phyloP scores from a whole-genome alignment of 1,140 invertebrate genomes.

The Euura lappo region DNA sequence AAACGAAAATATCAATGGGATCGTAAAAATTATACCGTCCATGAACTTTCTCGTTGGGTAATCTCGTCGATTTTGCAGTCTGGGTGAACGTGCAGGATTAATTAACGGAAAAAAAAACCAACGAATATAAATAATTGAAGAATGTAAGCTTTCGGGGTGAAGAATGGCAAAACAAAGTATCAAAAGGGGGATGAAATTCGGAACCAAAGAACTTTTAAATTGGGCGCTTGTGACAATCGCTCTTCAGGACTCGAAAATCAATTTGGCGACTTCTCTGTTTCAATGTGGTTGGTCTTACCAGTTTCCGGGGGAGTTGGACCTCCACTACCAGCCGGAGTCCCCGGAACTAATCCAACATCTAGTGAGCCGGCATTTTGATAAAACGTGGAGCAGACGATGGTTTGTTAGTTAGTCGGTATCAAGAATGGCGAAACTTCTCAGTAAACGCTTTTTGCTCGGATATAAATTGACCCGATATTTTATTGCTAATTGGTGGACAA shows the following conservation, averaged over 20 bases:
- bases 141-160: neutral
- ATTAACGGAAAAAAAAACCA: neutral
- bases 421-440: neutral
- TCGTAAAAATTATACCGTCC: no score
- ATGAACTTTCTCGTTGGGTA: neutral
- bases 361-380: neutral
- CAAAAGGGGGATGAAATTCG: neutral
- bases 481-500: neutral
- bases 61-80: neutral
- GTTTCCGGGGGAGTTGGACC: slow-evolving; percentile 52
- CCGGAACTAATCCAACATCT: slow-evolving; percentile 43
- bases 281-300: slow-evolving; percentile 37
- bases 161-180: neutral
- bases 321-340: slow-evolving; percentile 47
- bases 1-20: slow-evolving; percentile 45
- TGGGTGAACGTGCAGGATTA: no score
- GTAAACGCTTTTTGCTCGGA: no score
- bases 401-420: neutral
- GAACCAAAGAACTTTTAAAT: no score
- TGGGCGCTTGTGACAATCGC: neutral
- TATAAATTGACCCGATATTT: neutral
- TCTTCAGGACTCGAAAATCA: neutral
- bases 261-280: slow-evolving; percentile 7
- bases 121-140: neutral
- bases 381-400: neutral